These are phyloP conservation scores for Collichthys lucidus DNA, from an alignment of 2,113 vertebrate genomes.

Conservation along the genomic window DNA sequence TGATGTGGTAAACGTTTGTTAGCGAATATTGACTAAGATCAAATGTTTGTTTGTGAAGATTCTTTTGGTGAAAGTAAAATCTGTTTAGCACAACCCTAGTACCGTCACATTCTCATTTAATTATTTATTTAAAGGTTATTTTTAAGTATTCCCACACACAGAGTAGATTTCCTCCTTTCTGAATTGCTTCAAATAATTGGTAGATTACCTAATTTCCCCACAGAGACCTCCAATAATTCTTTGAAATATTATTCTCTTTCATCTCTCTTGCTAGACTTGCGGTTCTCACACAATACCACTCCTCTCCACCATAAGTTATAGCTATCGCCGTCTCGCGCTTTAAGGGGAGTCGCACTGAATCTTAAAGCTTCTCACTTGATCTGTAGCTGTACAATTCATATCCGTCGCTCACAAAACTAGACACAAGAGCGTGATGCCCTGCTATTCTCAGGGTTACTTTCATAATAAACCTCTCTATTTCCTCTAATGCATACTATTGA, in stretches of 20 bases:
- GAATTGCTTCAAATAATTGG: conserved; percentile 16
- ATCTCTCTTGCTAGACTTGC: conserved; percentile 35
- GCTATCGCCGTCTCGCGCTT: conserved; percentile 27
- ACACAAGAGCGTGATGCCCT: conserved; percentile 4
- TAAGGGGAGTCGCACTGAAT: conserved; percentile 14
- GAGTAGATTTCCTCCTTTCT: neutral
- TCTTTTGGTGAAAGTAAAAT: too few relatives aligned
- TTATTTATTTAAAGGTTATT: conserved; percentile 3
- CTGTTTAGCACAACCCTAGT: neutral
- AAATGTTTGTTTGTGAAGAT: too few relatives aligned
- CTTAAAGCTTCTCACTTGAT: neutral
- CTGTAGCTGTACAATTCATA: conserved; percentile 2
- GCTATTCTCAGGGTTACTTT: neutral
- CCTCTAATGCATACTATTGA: neutral
- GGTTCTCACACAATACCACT: conserved; percentile 34
- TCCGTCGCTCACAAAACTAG: conserved; percentile 1
- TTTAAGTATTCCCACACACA: neutral
- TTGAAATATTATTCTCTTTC: conserved; percentile 61
- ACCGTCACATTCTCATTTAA: neutral
- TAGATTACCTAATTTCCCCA: conserved; percentile 51
- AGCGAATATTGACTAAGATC: too few relatives aligned
- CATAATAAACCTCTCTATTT: neutral
- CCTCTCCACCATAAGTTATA: conserved; percentile 22
- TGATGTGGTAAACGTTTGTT: too few relatives aligned
- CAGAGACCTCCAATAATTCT: conserved; percentile 43